phyloP scores from a whole-genome alignment of 53 echinoderm and acorn worm species.

The Stichopus horrens region DNA sequence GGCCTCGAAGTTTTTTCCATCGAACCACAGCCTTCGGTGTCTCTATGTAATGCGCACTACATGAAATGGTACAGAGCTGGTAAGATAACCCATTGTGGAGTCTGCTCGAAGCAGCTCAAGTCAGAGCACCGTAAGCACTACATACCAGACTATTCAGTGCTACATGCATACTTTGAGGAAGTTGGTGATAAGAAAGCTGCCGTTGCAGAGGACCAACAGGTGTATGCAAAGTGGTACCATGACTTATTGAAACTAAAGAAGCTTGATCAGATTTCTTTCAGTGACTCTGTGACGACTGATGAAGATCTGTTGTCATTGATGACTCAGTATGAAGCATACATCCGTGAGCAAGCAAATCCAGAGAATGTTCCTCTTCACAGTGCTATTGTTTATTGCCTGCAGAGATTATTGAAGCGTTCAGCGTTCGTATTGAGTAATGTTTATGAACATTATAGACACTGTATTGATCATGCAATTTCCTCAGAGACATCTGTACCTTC shows the following conservation, averaged over 20 bases:
- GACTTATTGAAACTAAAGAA: conserved; percentile 1
- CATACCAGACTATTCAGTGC: background rate
- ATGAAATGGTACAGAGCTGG: conserved; percentile 3
- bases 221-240: background rate
- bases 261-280: conserved; percentile 18
- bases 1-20: too few relatives aligned
- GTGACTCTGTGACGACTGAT: background rate
- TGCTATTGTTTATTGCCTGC: too few relatives aligned
- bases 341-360: too few relatives aligned
- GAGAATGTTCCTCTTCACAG: too few relatives aligned
- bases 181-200: background rate
- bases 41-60: conserved; percentile 12
- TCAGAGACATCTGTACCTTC: too few relatives aligned
- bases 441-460: too few relatives aligned
- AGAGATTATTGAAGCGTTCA: too few relatives aligned
- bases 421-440: too few relatives aligned
- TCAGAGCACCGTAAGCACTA: background rate
- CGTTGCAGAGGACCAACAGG: background rate
- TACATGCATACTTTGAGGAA: conserved; percentile 11
- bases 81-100: background rate
- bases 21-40: background rate
- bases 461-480: too few relatives aligned
- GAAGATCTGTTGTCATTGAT: background rate
- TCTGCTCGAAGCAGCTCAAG: background rate
- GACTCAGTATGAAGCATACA: background rate